Evolutionary conservation across 2,888 invertebrate species (phyloP).

Genomic region (Apamea epomidion): DNA sequence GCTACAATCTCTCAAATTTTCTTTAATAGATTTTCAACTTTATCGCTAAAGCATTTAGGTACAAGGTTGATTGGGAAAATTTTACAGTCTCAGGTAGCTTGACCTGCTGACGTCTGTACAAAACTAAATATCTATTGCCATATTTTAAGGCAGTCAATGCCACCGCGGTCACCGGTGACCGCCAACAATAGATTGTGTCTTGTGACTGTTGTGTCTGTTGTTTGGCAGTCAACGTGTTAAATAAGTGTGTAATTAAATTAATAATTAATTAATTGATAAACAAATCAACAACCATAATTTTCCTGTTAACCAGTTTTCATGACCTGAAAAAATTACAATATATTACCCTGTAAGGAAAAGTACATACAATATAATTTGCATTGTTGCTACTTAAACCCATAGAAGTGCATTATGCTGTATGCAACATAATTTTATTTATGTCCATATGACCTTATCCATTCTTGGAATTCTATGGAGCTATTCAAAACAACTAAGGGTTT

Average conservation of each 20-base stretch:
- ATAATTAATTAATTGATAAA: no score
- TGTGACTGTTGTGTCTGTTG: no score
- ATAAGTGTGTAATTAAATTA: not conserved
- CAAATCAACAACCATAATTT: not conserved
- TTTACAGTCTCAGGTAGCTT: no score
- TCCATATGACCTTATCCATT: not conserved
- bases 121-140: not conserved
- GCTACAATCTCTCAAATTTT: no score
- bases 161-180: no score
- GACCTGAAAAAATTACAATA: not conserved
- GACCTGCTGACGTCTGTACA: no score
- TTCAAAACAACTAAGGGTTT: conserved; percentile 3
- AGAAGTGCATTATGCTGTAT: conserved; percentile 13
- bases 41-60: no score
- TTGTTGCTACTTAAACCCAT: conserved; percentile 16
- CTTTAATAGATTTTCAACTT: no score
- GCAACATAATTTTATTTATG: not conserved
- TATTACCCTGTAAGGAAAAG: not conserved
- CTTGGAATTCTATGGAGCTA: not conserved
- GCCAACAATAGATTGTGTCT: no score
- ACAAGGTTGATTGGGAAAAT: no score
- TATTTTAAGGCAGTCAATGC: no score
- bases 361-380: not conserved
- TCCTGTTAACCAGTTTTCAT: not conserved
- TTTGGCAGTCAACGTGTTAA: not conserved